Conservation (phyloP, 2,797 vertebrate species). For the Brachyrhaphis roseni region DNA sequence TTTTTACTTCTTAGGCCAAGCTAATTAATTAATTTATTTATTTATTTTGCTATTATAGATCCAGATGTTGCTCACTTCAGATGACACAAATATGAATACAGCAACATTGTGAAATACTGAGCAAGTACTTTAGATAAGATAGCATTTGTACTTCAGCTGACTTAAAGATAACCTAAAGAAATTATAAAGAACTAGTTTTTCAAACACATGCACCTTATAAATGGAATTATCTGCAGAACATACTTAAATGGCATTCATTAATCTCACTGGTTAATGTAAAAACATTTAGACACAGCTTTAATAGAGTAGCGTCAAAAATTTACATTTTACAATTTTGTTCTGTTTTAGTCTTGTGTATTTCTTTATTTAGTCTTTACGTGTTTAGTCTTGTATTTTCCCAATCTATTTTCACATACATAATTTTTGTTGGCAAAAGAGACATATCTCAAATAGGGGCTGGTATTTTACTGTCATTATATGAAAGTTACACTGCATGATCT, state of each 20-base stretch:
- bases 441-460: background rate
- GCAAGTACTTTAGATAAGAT: background rate
- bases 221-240: background rate
- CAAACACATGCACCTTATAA: background rate
- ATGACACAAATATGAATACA: background rate
- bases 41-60: background rate
- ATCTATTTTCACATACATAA: background rate
- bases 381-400: background rate
- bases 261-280: background rate
- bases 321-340: background rate
- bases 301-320: background rate
- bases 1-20: background rate
- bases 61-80: background rate
- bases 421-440: background rate
- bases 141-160: background rate
- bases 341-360: background rate
- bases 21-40: too few species aligned
- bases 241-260: background rate
- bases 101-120: background rate
- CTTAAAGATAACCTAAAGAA: background rate
- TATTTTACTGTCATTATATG: background rate
- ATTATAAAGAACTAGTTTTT: background rate
- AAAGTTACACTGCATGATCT: background rate
- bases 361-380: background rate
- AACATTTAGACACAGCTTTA: background rate